Evolutionary conservation across 2,888 invertebrate genomes (phyloP).

Genomic region (Leucophora obtusa): DNA sequence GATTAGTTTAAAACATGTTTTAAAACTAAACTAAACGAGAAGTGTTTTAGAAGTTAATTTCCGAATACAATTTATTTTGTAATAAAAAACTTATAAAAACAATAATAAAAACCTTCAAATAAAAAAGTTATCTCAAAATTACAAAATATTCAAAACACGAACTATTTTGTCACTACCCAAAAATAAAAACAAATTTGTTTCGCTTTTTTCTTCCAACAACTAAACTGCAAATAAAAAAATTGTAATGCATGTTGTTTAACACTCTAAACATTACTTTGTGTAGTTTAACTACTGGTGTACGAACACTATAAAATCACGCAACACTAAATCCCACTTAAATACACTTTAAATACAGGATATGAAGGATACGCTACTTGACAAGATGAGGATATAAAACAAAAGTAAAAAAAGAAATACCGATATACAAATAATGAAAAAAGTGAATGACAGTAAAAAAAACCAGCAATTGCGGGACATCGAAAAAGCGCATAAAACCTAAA

Average conservation of each 20-base stretch:
- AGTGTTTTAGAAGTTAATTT: too few species aligned
- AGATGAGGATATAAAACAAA: conserved; percentile 56
- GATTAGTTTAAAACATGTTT: too few species aligned
- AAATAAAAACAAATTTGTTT: conserved; percentile 46
- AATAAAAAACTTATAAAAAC: too few species aligned
- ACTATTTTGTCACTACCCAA: conserved; percentile 13
- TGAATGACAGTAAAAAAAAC: conserved; percentile 8
- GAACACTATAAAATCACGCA: conserved; percentile 51
- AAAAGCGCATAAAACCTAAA: conserved; percentile 30
- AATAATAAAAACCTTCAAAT: too few species aligned
- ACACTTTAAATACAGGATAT: conserved; percentile 59
- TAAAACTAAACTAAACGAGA: too few species aligned
- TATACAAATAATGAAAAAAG: conserved; percentile 38
- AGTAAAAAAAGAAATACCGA: conserved; percentile 15
- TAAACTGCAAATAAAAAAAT: conserved; percentile 33
- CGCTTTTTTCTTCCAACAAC: conserved; percentile 34
- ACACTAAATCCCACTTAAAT: conserved; percentile 58
- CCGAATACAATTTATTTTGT: too few species aligned
- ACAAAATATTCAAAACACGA: conserved; percentile 44
- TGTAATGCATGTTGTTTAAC: conserved; percentile 5
- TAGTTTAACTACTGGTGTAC: conserved; percentile 33
- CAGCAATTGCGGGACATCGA: conserved; percentile 4
- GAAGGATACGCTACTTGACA: conserved; percentile 60
- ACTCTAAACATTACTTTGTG: conserved; percentile 5
- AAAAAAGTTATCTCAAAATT: not conserved